Evolutionary conservation across 2,113 vertebrate genomes (phyloP).

Genomic region (Nerophis ophidion): DNA sequence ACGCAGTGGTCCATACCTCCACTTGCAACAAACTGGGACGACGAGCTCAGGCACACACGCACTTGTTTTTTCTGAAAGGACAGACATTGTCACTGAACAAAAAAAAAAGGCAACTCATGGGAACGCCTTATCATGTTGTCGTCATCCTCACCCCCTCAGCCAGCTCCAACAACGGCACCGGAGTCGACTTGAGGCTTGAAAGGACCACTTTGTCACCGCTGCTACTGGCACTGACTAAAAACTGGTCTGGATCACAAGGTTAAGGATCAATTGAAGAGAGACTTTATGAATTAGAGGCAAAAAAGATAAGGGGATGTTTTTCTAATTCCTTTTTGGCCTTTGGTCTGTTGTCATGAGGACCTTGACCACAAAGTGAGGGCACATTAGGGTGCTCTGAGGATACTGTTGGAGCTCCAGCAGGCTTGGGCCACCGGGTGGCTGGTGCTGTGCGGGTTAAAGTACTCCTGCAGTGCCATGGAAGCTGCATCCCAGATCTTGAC

Average conservation of each 20-base stretch:
- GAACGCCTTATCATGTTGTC: too few relatives aligned
- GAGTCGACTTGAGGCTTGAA: conserved; percentile 84
- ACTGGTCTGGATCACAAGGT: conserved; percentile 81
- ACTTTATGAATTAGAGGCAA: too few relatives aligned
- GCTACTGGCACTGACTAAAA: conserved; percentile 86
- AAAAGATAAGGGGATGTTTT: too few relatives aligned
- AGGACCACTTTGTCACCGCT: conserved; percentile 91
- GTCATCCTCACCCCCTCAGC: conserved; percentile 83
- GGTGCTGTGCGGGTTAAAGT: conserved; percentile 84
- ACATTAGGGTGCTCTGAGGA: conserved; percentile 67
- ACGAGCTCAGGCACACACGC: conserved; percentile 82
- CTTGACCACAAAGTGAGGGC: not conserved
- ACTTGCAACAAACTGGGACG: conserved; percentile 81
- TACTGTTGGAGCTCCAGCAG: conserved; percentile 95
- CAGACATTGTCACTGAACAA: too few relatives aligned
- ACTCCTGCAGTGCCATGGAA: conserved; percentile 84
- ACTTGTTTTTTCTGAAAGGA: conserved; percentile 85
- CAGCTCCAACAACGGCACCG: conserved; percentile 82
- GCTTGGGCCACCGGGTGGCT: conserved; percentile 79
- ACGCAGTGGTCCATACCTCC: conserved; percentile 87
- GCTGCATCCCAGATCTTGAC: conserved; percentile 92
- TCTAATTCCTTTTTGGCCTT: too few relatives aligned
- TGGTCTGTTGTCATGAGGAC: too few relatives aligned
- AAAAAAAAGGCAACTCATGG: too few relatives aligned
- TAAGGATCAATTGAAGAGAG: conserved; percentile 51